These are phyloP conservation scores for Darevskia nairensis DNA, from an alignment of 2,797 vertebrate species.

Conservation along the genomic window DNA sequence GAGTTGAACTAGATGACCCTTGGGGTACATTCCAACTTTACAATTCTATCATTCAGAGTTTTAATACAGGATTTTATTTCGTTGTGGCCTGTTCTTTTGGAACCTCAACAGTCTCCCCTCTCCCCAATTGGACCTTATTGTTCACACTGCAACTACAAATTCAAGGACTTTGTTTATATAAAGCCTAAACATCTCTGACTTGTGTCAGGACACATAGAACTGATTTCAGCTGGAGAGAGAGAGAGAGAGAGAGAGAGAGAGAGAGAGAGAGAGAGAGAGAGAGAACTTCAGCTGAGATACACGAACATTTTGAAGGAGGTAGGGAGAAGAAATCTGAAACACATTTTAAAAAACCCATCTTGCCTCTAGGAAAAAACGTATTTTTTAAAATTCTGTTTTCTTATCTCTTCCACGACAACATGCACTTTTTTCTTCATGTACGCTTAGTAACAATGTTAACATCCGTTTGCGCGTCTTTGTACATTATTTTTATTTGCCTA, in stretches of 20 bases:
- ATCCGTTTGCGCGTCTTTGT: neutral
- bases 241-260: too few relatives aligned
- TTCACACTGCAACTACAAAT: neutral
- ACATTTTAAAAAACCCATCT: neutral
- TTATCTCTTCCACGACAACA: constrained; percentile 3
- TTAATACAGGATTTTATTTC: neutral
- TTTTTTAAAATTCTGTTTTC: constrained; percentile 3
- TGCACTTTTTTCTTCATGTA: constrained; percentile 3
- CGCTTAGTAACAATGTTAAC: neutral
- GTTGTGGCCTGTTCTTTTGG: neutral
- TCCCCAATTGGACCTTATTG: neutral
- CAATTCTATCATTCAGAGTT: too few relatives aligned
- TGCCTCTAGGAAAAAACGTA: neutral
- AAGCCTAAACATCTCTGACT: constrained; percentile 19
- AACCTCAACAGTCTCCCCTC: neutral
- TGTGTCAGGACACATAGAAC: neutral
- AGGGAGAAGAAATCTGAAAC: neutral
- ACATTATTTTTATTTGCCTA: constrained; percentile 37
- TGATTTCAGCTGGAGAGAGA: neutral
- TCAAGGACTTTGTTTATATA: neutral
- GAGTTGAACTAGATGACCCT: too few relatives aligned
- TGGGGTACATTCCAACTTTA: too few relatives aligned
- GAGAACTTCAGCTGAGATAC: neutral
- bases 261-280: too few relatives aligned
- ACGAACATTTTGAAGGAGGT: neutral